Base-by-base conservation (phyloP, 2,113 vertebrate genomes). In the Pardalotus punctatus region DNA sequence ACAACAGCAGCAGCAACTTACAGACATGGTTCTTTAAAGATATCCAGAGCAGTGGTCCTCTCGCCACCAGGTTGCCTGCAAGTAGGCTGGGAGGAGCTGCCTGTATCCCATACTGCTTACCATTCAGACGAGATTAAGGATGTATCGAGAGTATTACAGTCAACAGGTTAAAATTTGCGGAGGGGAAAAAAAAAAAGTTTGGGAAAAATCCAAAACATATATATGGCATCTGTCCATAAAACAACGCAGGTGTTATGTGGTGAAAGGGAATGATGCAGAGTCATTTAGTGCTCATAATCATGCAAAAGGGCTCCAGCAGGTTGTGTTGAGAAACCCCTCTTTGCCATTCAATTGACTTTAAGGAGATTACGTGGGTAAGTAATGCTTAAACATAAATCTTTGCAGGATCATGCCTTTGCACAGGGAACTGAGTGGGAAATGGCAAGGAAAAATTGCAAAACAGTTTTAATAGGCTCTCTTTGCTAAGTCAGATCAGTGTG, bases 151-250 rank as follows among this genome's bases (percentile, higher is more conserved):
- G 29, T 81, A 19, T 73, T 93, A 53, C 65, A 86, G 60, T 25
- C 77, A 74, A 35, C 5, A 33, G 35, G 11, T 64, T 83, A 56
- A 61, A 94, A 60, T 40, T 29, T 20, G 43, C 54, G 43, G 64
- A 74, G 14, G 2, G n/a, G 20, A 57, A 29, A 45, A 58, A 56
- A 24, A 72, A 1, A 67, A 81, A 62, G 11, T 3, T 35, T 56
- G 38, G n/a, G 14, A 29, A 72, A 80, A 61, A 8, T 4, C 10
- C 31, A 40, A 58, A 76, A 56, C 12, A 7, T 57, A 36, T 60
- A 88, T 62, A 14, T 79, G 90, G 43, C 86, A 86, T 91, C 77
- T 83, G 43, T 48, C 81, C 24, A 53, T 94, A 95, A 96, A 96
- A 31, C 33, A 48, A 21, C 6, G 12, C 84, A 70, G 95, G 72